Evolutionary conservation across 1,140 invertebrate species (phyloP).

Genomic region (Neodiprion virginianus): DNA sequence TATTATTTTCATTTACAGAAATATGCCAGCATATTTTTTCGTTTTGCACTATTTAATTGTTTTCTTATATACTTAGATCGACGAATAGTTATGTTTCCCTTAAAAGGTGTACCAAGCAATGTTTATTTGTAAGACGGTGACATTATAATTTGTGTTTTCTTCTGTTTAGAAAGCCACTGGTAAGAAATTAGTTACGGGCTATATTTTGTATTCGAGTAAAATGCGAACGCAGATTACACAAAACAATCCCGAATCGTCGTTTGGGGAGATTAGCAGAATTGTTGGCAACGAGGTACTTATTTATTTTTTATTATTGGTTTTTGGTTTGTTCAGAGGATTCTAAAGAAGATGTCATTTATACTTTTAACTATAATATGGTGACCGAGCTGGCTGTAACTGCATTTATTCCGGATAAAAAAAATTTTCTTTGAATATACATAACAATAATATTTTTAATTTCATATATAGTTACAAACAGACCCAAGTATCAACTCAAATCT

Average conservation of each 20-base stretch:
- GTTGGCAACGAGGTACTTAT: constrained; percentile 88
- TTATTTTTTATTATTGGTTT: constrained; percentile 39
- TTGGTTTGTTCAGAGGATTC: constrained; percentile 12
- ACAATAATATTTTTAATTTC: not conserved
- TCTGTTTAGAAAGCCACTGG: constrained; percentile 75
- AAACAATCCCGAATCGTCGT: constrained; percentile 93
- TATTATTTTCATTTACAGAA: constrained; percentile 46
- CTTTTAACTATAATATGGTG: not conserved
- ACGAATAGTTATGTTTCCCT: not conserved
- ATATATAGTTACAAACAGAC: not conserved
- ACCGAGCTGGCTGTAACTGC: not conserved
- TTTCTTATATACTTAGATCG: constrained; percentile 16
- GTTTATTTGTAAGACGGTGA: constrained; percentile 4
- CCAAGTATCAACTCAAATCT: not conserved
- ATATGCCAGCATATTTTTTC: constrained; percentile 61
- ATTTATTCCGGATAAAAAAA: not conserved
- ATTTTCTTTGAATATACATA: not conserved
- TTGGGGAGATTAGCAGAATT: constrained; percentile 97
- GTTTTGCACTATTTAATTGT: constrained; percentile 49
- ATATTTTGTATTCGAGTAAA: constrained; percentile 98
- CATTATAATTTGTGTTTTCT: constrained; percentile 58
- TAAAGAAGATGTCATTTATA: not conserved
- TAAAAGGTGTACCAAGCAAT: constrained; percentile 8
- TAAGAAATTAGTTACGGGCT: constrained; percentile 94
- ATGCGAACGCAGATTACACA: constrained; percentile 85